Evolutionary conservation across 2,113 vertebrate genomes (phyloP).

Genomic region (Spea multiplicata): DNA sequence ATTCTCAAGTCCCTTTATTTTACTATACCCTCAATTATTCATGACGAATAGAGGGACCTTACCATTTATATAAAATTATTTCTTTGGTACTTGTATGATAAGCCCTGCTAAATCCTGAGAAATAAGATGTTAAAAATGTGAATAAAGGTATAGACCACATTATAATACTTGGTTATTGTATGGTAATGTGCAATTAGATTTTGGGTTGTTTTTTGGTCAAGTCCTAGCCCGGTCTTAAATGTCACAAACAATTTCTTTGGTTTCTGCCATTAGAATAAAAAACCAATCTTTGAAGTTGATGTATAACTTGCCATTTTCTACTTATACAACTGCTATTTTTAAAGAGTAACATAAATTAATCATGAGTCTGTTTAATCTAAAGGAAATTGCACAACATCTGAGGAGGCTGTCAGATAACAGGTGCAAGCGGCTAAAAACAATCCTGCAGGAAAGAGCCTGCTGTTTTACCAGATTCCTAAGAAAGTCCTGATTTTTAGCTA

Average conservation of each 20-base stretch:
- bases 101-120: too few species aligned
- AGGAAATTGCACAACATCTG: constrained; percentile 1
- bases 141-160: too few species aligned
- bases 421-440: neutral
- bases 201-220: too few species aligned
- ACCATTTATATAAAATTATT: too few species aligned
- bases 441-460: neutral
- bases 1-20: too few species aligned
- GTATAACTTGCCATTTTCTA: neutral
- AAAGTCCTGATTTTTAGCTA: too few species aligned
- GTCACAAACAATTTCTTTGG: neutral
- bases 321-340: neutral
- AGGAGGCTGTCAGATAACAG: neutral
- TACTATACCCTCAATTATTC: too few species aligned
- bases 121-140: too few species aligned
- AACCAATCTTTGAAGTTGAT: neutral
- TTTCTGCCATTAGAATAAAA: neutral
- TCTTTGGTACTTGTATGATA: too few species aligned
- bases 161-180: too few species aligned
- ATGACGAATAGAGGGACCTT: too few species aligned
- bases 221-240: neutral
- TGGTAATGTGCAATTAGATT: too few species aligned
- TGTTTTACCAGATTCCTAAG: neutral
- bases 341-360: neutral
- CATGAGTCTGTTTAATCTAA: neutral